Evolutionary conservation across 2,797 vertebrate species (phyloP), one percentile per base, ranked within the genome.

Genomic region (Meriones psammophilus): DNA sequence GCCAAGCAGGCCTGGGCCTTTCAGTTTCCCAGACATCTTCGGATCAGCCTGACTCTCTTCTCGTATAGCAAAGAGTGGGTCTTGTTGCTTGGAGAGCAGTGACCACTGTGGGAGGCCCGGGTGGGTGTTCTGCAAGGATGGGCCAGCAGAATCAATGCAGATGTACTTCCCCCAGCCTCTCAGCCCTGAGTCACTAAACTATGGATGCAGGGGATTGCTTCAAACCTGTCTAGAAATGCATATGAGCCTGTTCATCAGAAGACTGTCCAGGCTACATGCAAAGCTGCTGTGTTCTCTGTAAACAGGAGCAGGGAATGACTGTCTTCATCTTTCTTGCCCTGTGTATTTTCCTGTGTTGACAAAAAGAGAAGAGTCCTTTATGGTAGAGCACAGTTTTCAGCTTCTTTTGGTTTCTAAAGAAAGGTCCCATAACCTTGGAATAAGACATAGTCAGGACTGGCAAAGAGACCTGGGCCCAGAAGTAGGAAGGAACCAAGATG

Each of bases 151-250:
- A 60, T 79, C 77, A 39, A 33, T 84, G 56, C 76, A 85, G 90
- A 88, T 30, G 78, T 68, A 62, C 83, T 66, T 92, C 68, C 93
- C 64, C 89, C 54, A 79, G 71, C 26, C 80, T 33, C 46, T 88
- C 30, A 36, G 58, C 79, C 87, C 74, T 86, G 93, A 97, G 83
- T 96, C 96, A 91, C 84, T 79, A 4, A 64, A 92, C 83, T 20
- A 2, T 33, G 42, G 58, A 46, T 92, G 26, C 64, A 10, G 62
- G 50, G 0, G 20, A 4, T 2, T 18, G 33, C 46, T 84, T 83
- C 73, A 88, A 96, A 80, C 62, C 89, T 93, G 71, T 80, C 46
- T 77, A 88, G 60, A 93, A 91, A 73, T 77, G 71, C 50, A 33
- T 92, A 69, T 80, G 87, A 96, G 84, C 95, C 89, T 80, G 89